Base-by-base conservation (phyloP, 1,140 invertebrate genomes). In the Drosophila teissieri region DNA sequence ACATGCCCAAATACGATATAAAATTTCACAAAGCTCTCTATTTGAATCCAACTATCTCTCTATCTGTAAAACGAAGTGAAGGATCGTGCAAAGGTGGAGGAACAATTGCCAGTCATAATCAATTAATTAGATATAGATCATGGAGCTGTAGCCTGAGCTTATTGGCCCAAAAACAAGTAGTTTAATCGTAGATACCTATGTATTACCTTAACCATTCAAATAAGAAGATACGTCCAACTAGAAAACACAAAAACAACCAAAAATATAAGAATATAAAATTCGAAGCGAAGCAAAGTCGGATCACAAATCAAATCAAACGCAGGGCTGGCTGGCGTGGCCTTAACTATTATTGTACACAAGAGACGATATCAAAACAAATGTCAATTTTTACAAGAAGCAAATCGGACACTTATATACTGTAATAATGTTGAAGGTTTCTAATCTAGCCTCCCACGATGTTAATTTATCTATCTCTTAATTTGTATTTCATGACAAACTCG, bases 311-410 rank as follows among this genome's bases (percentile, higher is more conserved):
- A 83, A 78, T 55, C 31, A 62, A 77, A 57, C 22, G n/a, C 44
- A 49, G 45, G 73, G 62, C 76, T 63, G 70, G 60, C 63, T 31
- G 54, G 56, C 52, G 46, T 36, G 48, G 53, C 70, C 40, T 64
- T 57, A 73, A 40, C 57, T 51, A 70, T 72, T 40, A 56, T 65
- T 57, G 52, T 76, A 73, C 56, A 55, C 45, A 70, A 60, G 70
- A 83, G 80, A 70, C 83, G 70, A 83, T 84, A 83, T 80, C 80
- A 80, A 84, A 84, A 80, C 78, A 63, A 84, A 52, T 80, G 80
- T 84, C 80, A 84, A 84, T 84, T 84, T 78, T 72, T 78, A 70
- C 19, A 48, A 37, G 27, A 44, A 75, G 27, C 31, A 31, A 57
- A 61, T 42, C 45, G 45, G 49, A 44, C n/a, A 19, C 22, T 55